Evolutionary conservation across 2,797 vertebrate species (phyloP), one percentile per base, ranked within the genome.

Genomic region (Columba guinea): DNA sequence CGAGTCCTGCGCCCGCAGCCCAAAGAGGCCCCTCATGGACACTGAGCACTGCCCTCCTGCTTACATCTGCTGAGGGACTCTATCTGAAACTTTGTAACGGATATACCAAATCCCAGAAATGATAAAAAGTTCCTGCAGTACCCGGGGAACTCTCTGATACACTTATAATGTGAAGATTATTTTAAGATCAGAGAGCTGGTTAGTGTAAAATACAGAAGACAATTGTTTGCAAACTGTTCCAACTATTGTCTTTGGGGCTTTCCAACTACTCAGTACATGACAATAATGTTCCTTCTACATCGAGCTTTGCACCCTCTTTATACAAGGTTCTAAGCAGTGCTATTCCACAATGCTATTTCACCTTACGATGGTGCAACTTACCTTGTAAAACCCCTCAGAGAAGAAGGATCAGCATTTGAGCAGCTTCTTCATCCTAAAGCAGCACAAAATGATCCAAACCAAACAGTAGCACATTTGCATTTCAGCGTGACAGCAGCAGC

Each of bases 51-150:
- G 9, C 80, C 87, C 70, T 55, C 76, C 67, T 35, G 34, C 89
- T 80, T 27, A 60, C 41, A 24, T 28, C 46, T 13, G 44, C 74
- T 80, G 39, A 74, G 58, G 84, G 83, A 90, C 63, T 76, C 55
- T 5, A 70, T 68, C 17, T 64, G 82, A 94, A 87, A 93, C 83
- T 89, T 89, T 59, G 64, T 14, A 62, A 74, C 34, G 32, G 90
- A 84, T 24, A 48, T 7, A 82, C 7, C 53, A 92, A 89, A 94
- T 89, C 84, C 75, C 93, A 90, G 88, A 95, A 90, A 82, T 15
- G 10, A 84, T 20, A 84, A 2, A 41, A 44, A 93, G 87, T 75
- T 76, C 84, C 35, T 39, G 51, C 28, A 27, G 35, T 26, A 70
- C 78, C 27, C 39, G 22, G 20, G n/a, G 51, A 69, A 39, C 13